Conservation (phyloP, 2,797 vertebrate genomes). For the Rhinoraja longicauda region DNA sequence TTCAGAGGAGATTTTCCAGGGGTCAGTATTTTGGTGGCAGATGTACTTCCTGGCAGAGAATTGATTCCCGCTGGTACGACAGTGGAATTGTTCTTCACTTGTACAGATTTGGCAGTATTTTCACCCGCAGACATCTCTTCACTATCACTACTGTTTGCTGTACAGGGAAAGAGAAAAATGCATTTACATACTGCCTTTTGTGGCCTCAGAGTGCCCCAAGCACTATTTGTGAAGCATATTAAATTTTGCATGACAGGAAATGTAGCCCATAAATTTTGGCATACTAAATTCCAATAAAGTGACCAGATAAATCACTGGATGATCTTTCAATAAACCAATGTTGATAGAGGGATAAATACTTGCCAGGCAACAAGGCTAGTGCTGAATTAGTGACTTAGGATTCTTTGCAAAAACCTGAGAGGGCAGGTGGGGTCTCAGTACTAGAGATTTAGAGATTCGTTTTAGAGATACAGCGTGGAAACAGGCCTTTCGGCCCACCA, state of each 20-base stretch:
- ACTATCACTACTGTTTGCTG: slow-evolving; percentile 72
- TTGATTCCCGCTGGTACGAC: slow-evolving; percentile 59
- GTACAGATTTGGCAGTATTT: slow-evolving; percentile 57
- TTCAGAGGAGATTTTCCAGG: slow-evolving; percentile 68
- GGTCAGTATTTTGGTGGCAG: slow-evolving; percentile 57
- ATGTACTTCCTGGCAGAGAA: slow-evolving; percentile 55
- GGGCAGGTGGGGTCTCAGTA: background rate
- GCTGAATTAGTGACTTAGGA: background rate
- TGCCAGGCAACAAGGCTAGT: background rate
- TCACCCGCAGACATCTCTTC: slow-evolving; percentile 67
- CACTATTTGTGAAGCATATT: background rate
- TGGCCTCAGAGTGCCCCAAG: background rate
- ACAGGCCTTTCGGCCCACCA: too few relatives aligned
- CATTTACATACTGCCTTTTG: background rate
- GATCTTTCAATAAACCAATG: background rate
- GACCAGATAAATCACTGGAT: background rate
- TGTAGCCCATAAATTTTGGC: background rate
- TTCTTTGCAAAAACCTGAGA: background rate
- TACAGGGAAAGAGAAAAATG: slow-evolving; percentile 21
- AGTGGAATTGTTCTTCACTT: slow-evolving; percentile 42
- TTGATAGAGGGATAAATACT: background rate
- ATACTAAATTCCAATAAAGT: background rate
- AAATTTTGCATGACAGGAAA: background rate
- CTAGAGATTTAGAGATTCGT: too few relatives aligned
- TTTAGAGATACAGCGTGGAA: too few relatives aligned